These are phyloP conservation scores for Mobula birostris DNA, from an alignment of 2,113 vertebrate genomes.

Conservation along the genomic window DNA sequence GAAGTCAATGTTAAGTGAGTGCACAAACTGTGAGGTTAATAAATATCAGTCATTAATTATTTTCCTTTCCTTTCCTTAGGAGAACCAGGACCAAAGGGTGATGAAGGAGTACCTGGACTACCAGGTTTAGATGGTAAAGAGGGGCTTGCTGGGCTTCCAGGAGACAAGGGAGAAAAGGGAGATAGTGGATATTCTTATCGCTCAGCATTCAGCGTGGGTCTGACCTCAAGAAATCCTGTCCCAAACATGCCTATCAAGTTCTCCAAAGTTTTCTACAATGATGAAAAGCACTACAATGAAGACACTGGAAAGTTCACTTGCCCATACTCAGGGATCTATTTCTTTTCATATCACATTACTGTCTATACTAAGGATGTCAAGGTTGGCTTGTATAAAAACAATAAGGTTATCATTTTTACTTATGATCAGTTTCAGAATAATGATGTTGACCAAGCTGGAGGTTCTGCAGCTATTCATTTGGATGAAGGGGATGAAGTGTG, in stretches of 20 bases:
- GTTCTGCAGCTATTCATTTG: slow-evolving; percentile 61
- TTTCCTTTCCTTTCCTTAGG: slow-evolving; percentile 47
- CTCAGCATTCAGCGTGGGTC: slow-evolving; percentile 71
- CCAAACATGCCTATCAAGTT: slow-evolving; percentile 68
- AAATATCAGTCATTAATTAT: background rate
- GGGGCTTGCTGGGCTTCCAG: slow-evolving; percentile 57
- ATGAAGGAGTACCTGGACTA: slow-evolving; percentile 50
- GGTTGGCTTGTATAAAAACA: slow-evolving; percentile 66
- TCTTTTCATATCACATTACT: slow-evolving; percentile 69
- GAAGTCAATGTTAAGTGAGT: background rate
- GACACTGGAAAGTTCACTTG: slow-evolving; percentile 71
- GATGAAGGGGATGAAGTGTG: slow-evolving; percentile 64
- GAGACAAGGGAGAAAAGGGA: slow-evolving; percentile 60
- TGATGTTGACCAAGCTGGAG: slow-evolving; percentile 67
- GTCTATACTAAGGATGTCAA: slow-evolving; percentile 65
- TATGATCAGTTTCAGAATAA: slow-evolving; percentile 65
- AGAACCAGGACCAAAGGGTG: slow-evolving; percentile 55
- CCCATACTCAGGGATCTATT: slow-evolving; percentile 63
- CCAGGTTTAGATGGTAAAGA: slow-evolving; percentile 51
- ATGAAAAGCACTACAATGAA: slow-evolving; percentile 64
- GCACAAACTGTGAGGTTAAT: background rate
- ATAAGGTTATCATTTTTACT: slow-evolving; percentile 62
- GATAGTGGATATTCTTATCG: slow-evolving; percentile 54
- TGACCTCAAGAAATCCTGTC: slow-evolving; percentile 46
- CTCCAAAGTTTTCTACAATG: slow-evolving; percentile 71